Evolutionary conservation across 2,113 vertebrate species (phyloP).

Genomic region (Elgaria multicarinata): DNA sequence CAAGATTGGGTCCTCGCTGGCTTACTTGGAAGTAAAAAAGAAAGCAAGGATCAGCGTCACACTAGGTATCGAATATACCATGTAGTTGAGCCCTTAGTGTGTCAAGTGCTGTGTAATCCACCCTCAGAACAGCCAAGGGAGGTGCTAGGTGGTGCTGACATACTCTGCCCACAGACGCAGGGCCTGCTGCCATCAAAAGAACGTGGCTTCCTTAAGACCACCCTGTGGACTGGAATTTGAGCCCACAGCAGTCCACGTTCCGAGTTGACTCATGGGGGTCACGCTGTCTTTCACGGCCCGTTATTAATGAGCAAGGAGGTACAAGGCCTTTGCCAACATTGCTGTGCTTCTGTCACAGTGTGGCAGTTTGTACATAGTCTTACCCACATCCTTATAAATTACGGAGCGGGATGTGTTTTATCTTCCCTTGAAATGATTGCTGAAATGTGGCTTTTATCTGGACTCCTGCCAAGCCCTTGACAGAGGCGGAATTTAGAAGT

Average conservation of each 20-base stretch:
- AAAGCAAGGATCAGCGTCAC: too few relatives aligned
- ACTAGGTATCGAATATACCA: too few relatives aligned
- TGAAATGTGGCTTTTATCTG: constrained; percentile 63
- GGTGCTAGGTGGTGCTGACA: neutral
- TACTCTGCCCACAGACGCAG: neutral
- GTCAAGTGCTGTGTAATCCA: neutral
- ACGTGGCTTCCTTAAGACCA: neutral
- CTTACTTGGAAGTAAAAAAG: too few relatives aligned
- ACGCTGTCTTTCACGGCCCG: constrained; percentile 37
- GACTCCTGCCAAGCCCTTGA: constrained; percentile 58
- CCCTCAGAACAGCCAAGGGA: neutral
- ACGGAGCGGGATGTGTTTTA: constrained; percentile 69
- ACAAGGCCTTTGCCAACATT: constrained; percentile 54
- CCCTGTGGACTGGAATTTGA: neutral
- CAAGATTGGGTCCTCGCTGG: too few relatives aligned
- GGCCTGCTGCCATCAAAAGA: neutral
- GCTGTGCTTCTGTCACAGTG: constrained; percentile 75
- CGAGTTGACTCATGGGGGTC: too few relatives aligned
- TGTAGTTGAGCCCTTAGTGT: neutral
- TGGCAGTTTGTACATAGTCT: constrained; percentile 66
- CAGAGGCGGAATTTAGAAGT: constrained; percentile 48
- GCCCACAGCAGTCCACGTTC: neutral
- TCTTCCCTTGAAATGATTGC: constrained; percentile 59
- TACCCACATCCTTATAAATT: constrained; percentile 74
- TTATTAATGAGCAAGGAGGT: constrained; percentile 80